Evolutionary conservation across 2,888 invertebrate genomes (phyloP).

Genomic region (Cetonia aurata): DNA sequence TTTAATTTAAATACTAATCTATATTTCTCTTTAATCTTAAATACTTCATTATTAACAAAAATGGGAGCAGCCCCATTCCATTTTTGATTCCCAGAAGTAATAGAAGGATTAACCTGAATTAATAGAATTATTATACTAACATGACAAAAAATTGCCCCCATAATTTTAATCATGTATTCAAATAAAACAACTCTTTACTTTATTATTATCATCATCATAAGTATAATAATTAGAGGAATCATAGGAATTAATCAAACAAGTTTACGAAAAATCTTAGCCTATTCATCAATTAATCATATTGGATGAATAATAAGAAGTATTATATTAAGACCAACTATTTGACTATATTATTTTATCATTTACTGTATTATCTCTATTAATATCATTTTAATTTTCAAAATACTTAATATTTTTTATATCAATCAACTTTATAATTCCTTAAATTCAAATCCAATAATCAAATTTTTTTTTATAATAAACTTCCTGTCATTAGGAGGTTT

Average conservation of each 20-base stretch:
- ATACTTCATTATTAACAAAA: constrained; percentile 68
- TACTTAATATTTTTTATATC: constrained; percentile 68
- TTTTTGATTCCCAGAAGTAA: constrained; percentile 73
- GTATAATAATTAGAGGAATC: constrained; percentile 68
- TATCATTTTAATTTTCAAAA: constrained; percentile 68
- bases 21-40: constrained; percentile 52
- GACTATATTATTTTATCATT: constrained; percentile 58
- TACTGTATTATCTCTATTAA: constrained; percentile 67
- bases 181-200: constrained; percentile 59
- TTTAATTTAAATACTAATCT: constrained; percentile 27
- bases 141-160: constrained; percentile 76
- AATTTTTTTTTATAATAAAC: constrained; percentile 70
- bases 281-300: constrained; percentile 76
- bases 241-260: constrained; percentile 66
- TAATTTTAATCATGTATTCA: constrained; percentile 66
- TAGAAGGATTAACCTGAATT: no score
- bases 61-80: constrained; percentile 72
- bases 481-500: no score
- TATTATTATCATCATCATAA: constrained; percentile 66
- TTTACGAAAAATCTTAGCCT: no score
- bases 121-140: constrained; percentile 72
- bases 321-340: constrained; percentile 51
- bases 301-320: constrained; percentile 65
- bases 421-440: constrained; percentile 69
- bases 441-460: constrained; percentile 64